Evolutionary conservation across 2,888 invertebrate species (phyloP), one percentile per base, ranked within the genome.

Genomic region (Macroteleia sp.): DNA sequence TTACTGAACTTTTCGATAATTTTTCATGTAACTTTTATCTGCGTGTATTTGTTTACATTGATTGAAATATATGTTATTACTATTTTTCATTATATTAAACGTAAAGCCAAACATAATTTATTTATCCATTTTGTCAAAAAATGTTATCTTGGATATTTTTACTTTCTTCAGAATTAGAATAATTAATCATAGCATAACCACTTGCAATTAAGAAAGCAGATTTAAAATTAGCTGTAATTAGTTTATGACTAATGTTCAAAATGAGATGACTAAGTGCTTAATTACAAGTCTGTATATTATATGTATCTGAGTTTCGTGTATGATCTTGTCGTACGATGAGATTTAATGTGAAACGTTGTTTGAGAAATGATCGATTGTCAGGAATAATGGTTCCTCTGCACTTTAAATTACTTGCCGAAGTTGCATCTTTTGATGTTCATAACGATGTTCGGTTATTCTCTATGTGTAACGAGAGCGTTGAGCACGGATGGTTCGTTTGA

Each of bases 381-480:
- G 36, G 30, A 70, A 79, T 79, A 79, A 75, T 75, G 75, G 67
- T 66, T 71, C 30, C 61, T 75, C 59, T 50, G 73, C 67, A 67
- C 78, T 79, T 79, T 74, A 70, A 75, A 79, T 79, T 75, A 74
- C 78, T 64, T 75, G 75, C 62, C 71, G 66, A 79, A 79, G 70
- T 79, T 79, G 74, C 78, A 79, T 79, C 78, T 79, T 79, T 79
- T 79, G 78, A 79, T 79, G 79, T 79, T 79, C 71, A 62, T 71
- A 79, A 75, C 75, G 75, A 71, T 71, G 56, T 75, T 79, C 75
- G 67, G 66, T 71, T 75, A 75, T 75, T 71, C 66, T 70, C 64
- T 67, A 44, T 71, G 56, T 71, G 75, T 71, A 79, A 79, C 75
- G 75, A 79, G 71, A 71, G 66, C 76, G 69, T 64, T 30, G 73